A percentile compares a stretch with the other conserved stretches of the same genome.
Evolutionary conservation across 2,113 vertebrate species (phyloP).

Genomic region (Ctenomys sociabilis): DNA sequence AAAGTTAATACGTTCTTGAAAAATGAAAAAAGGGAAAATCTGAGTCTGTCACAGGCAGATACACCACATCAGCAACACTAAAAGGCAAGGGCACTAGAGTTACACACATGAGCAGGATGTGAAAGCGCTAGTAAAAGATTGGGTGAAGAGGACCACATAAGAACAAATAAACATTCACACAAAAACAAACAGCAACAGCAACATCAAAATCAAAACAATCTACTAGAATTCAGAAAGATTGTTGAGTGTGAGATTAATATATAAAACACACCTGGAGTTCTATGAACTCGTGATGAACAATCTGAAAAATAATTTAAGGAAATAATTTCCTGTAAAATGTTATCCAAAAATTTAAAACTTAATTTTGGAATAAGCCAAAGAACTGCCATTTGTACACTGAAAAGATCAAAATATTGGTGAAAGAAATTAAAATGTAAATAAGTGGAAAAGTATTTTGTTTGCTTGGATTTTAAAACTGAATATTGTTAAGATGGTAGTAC

Average conservation of each 20-base stretch:
- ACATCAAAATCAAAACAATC: background rate
- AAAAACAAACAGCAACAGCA: background rate
- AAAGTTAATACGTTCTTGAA: background rate
- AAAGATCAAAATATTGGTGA: background rate
- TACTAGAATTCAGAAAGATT: background rate
- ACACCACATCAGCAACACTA: background rate
- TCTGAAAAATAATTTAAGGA: background rate
- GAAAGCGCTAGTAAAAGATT: background rate
- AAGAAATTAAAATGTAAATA: background rate
- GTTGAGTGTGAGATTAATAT: background rate
- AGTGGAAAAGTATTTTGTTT: background rate
- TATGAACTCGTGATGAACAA: background rate
- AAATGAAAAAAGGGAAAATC: background rate
- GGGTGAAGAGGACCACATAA: background rate
- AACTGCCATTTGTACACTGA: background rate
- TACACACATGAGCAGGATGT: background rate
- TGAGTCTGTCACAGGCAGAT: background rate
- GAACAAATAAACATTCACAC: background rate
- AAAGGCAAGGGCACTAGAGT: background rate
- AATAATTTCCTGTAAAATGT: background rate
- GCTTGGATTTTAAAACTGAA: background rate
- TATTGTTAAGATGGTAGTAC: background rate
- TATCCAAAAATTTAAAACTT: background rate
- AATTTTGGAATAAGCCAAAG: background rate
- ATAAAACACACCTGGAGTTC: background rate